These are phyloP conservation scores for Neodiprion pinetum DNA, from an alignment of 1,140 invertebrate genomes.

Conservation along the genomic window DNA sequence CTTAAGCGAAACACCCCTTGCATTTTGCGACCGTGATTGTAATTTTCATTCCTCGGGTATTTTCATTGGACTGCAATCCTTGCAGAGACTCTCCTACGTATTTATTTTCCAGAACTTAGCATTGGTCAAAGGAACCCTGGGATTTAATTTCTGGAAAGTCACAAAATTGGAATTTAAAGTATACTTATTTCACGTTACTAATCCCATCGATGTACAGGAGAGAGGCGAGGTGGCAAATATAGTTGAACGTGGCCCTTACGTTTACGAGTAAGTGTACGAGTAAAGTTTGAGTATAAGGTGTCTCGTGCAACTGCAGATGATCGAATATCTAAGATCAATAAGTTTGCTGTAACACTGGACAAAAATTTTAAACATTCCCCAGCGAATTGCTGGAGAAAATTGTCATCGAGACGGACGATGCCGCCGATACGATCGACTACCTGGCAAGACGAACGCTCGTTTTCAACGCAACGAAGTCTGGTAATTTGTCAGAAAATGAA, in stretches of 20 bases:
- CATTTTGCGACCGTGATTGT: too few species aligned
- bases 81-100: too few species aligned
- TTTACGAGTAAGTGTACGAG: conserved; percentile 33
- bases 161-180: conserved; percentile 11
- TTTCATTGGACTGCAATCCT: too few species aligned
- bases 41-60: too few species aligned
- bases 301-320: not conserved
- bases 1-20: too few species aligned
- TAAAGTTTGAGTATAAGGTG: not conserved
- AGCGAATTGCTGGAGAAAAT: conserved; percentile 31
- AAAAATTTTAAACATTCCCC: not conserved
- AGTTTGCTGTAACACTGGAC: not conserved
- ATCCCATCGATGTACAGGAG: conserved; percentile 38
- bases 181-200: conserved; percentile 36
- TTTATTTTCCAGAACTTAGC: not conserved
- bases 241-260: conserved; percentile 35
- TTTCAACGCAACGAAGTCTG: conserved; percentile 33
- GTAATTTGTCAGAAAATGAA: conserved; percentile 25
- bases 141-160: not conserved
- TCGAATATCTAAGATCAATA: not conserved
- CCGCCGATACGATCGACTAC: conserved; percentile 35
- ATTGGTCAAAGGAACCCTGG: not conserved
- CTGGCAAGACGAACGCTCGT: conserved; percentile 20
- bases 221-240: conserved; percentile 30
- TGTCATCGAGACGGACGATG: conserved; percentile 27